Evolutionary conservation across 1,140 invertebrate genomes (phyloP).

Genomic region (Pogonomyrmex californicus): DNA sequence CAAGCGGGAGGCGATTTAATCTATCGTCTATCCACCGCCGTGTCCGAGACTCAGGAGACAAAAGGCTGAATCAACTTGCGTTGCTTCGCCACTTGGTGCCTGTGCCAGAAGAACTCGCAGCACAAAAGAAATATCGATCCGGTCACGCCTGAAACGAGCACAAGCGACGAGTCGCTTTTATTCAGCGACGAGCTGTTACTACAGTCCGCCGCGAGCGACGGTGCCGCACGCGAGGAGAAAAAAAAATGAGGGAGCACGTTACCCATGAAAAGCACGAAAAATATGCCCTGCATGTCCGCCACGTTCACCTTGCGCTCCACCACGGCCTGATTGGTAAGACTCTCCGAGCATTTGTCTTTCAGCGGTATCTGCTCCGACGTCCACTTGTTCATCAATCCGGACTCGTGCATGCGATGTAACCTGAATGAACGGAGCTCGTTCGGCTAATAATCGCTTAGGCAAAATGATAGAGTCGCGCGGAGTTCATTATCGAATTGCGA

Average conservation of each 20-base stretch:
- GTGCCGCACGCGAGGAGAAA: background rate
- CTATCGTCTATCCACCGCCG: background rate
- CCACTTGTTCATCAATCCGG: constrained; percentile 95
- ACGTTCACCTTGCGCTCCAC: constrained; percentile 95
- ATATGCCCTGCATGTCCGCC: constrained; percentile 96
- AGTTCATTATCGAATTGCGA: background rate
- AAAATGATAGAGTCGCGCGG: background rate
- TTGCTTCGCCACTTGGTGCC: constrained; percentile 85
- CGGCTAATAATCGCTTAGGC: background rate
- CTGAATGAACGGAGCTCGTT: constrained; percentile 82
- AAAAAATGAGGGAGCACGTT: constrained; percentile 68
- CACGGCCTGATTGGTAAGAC: constrained; percentile 88
- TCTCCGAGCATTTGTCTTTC: constrained; percentile 93
- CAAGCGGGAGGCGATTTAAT: background rate
- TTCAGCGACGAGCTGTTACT: background rate
- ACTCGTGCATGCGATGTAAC: constrained; percentile 93
- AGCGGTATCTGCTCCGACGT: constrained; percentile 91
- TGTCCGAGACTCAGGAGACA: constrained; percentile 80
- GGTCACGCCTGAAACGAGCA: constrained; percentile 86
- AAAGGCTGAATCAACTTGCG: constrained; percentile 89
- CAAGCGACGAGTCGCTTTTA: background rate
- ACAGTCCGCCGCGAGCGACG: too few species aligned
- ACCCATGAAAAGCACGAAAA: constrained; percentile 93
- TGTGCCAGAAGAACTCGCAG: constrained; percentile 87
- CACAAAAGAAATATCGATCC: constrained; percentile 87